Evolutionary conservation across 2,113 vertebrate genomes (phyloP).

Genomic region (Xiphias gladius): DNA sequence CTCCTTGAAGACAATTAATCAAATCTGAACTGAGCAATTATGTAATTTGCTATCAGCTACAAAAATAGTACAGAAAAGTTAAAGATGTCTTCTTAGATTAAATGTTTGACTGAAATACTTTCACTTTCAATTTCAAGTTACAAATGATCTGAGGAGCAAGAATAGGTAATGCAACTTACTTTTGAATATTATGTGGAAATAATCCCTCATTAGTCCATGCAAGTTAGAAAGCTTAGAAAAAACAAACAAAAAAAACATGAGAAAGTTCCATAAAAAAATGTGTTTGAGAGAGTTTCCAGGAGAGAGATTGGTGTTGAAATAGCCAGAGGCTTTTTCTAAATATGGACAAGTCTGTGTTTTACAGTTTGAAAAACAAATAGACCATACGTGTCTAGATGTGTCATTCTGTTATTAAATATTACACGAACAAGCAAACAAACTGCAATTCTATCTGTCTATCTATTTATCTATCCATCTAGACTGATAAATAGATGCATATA

Average conservation of each 20-base stretch:
- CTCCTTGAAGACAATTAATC: constrained; percentile 6
- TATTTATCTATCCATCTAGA: no score
- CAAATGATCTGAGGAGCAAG: background rate
- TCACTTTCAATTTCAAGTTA: background rate
- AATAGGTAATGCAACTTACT: constrained; percentile 8
- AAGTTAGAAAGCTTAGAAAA: constrained; percentile 7
- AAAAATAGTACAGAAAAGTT: background rate
- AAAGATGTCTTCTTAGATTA: background rate
- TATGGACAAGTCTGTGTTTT: constrained; percentile 1
- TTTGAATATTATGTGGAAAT: constrained; percentile 24
- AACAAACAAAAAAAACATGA: background rate
- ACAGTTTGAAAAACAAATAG: constrained; percentile 32
- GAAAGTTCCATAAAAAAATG: background rate
- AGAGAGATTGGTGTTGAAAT: constrained; percentile 1
- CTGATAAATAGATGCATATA: no score
- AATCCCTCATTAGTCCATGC: constrained; percentile 12
- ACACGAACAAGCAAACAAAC: no score
- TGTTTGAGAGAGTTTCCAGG: background rate
- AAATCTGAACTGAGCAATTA: background rate
- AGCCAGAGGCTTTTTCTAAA: constrained; percentile 23
- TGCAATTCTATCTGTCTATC: no score
- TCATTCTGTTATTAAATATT: background rate
- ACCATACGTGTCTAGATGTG: background rate
- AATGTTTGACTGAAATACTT: background rate
- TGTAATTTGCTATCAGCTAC: background rate